Conservation (phyloP, 2,797 vertebrate species). For the Phoeniculus purpureus region DNA sequence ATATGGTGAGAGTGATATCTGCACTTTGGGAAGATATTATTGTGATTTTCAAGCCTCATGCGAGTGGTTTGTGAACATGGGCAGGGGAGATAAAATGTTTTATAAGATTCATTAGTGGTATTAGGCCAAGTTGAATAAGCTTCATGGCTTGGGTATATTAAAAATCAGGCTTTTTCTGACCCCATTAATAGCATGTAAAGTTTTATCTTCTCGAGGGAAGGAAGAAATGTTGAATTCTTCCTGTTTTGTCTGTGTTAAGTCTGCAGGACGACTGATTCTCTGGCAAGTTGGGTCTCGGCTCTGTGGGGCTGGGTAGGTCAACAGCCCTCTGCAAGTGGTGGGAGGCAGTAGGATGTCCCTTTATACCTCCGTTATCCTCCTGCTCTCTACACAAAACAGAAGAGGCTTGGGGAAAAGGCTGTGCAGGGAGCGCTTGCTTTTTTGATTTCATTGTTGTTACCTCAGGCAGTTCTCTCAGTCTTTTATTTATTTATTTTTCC, state of each 20-base stretch:
- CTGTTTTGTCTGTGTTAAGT: background rate
- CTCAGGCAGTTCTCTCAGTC: background rate
- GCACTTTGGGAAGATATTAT: conserved; percentile 84
- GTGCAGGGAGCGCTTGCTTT: background rate
- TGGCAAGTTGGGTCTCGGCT: background rate
- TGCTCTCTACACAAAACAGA: background rate
- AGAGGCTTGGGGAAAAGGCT: background rate
- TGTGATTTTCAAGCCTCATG: conserved; percentile 88
- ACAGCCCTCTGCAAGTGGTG: background rate
- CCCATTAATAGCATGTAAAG: conserved; percentile 55
- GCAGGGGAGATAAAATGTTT: conserved; percentile 83
- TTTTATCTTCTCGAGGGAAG: conserved; percentile 50
- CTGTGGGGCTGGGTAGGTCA: background rate
- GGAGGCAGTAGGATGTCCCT: rapidly evolving
- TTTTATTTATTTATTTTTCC: too few species aligned
- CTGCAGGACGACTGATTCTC: background rate
- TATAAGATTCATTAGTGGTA: conserved; percentile 93
- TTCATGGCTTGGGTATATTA: conserved; percentile 63
- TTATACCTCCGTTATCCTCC: background rate
- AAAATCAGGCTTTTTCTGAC: conserved; percentile 65
- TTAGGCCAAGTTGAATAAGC: conserved; percentile 86
- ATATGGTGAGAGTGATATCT: conserved; percentile 80
- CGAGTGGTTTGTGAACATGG: conserved; percentile 82
- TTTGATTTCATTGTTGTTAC: background rate
- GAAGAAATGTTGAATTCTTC: conserved; percentile 24